Evolutionary conservation across 2,888 invertebrate species (phyloP), one percentile per base, ranked within the genome.

Genomic region (Resseliella maxima): DNA sequence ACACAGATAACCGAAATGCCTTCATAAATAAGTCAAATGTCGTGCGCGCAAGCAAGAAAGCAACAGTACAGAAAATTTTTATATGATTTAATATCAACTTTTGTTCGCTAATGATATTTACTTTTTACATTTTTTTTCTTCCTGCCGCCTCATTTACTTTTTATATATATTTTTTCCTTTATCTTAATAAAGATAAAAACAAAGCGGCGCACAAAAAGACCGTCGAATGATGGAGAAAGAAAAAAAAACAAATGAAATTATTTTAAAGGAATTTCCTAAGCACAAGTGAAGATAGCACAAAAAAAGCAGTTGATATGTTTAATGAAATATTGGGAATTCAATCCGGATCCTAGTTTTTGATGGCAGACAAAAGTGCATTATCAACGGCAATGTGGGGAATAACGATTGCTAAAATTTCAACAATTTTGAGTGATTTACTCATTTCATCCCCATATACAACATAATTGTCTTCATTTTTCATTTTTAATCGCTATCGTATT

Each of bases 101-200:
- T 83, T 83, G n/a, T 83, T 83, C 83, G 83, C 83, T 83, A 83
- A 83, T 83, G 83, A 83, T 83, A 83, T 83, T 83, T 83, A 83
- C n/a, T n/a, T n/a, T n/a, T n/a, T n/a, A n/a, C n/a, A n/a, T n/a
- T n/a, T 83, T 83, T 36, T 83, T 83, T n/a, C 24, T 38, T 83
- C 38, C 41, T 83, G n/a, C 41, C 38, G 36, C 38, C n/a, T 38
- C n/a, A n/a, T 83, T 21, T 38, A 38, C 81, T 81, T 8, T 81
- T 72, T 72, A 15, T 18, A 12, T 35, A 12, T 36, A 15, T 27
- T 59, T 59, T 3, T 72, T 72, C 72, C 72, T 27, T 72, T 31
- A 72, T 27, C 72, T 31, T 35, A 72, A 72, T 72, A 83, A 83
- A 83, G 83, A 38, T 38, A 83, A 83, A 72, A 35, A 72, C 59